These are phyloP conservation scores for Helleia helle DNA, from an alignment of 2,888 invertebrate genomes.

Conservation along the genomic window DNA sequence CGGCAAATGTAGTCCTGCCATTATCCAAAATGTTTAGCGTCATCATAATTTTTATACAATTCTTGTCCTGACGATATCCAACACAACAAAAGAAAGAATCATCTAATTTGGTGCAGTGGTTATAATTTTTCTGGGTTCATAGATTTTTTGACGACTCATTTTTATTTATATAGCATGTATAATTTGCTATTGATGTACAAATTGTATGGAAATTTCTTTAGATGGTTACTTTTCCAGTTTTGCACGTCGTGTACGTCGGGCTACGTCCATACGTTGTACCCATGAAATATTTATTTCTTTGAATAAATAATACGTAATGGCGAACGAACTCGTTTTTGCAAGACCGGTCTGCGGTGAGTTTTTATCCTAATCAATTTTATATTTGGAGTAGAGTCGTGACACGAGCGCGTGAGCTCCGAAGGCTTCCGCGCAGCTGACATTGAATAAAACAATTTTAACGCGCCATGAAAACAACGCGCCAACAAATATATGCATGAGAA, in stretches of 20 bases:
- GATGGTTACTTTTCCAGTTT: not conserved
- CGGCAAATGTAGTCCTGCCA: too few relatives aligned
- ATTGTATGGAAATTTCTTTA: too few relatives aligned
- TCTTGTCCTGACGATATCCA: too few relatives aligned
- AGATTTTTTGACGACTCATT: too few relatives aligned
- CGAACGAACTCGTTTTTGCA: constrained; percentile 43
- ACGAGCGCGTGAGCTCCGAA: constrained; percentile 40
- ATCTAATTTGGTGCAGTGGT: too few relatives aligned
- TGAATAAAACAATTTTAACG: constrained; percentile 1
- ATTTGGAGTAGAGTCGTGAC: constrained; percentile 64
- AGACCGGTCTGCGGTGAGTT: constrained; percentile 34
- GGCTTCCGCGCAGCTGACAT: constrained; percentile 37
- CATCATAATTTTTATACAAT: too few relatives aligned
- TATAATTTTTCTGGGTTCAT: too few relatives aligned
- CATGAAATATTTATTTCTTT: constrained; percentile 40
- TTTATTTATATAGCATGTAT: too few relatives aligned
- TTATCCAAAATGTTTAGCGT: too few relatives aligned
- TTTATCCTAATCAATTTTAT: constrained; percentile 62
- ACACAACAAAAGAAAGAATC: too few relatives aligned
- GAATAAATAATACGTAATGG: constrained; percentile 61
- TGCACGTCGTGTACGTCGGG: constrained; percentile 27
- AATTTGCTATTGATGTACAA: too few relatives aligned
- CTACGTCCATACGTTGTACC: constrained; percentile 30
- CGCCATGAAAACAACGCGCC: not conserved
- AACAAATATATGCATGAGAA: not conserved